phyloP scores from a whole-genome alignment of 2,797 vertebrate genomes.

The Pogoniulus pusillus region DNA sequence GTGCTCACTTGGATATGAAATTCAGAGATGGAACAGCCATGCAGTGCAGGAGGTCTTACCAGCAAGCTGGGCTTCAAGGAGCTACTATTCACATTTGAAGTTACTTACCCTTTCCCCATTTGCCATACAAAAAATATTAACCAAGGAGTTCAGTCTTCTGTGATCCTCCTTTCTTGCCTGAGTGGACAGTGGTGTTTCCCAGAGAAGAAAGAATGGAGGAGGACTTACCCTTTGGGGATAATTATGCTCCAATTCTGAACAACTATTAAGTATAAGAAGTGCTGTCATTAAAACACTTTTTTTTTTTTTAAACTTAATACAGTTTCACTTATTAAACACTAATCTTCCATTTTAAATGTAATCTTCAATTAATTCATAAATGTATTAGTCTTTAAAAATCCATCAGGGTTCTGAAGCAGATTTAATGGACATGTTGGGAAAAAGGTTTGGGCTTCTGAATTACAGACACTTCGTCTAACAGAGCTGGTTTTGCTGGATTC shows the following conservation, averaged over 20 bases:
- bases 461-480: neutral
- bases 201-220: neutral
- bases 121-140: neutral
- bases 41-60: neutral
- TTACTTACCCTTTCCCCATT: neutral
- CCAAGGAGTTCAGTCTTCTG: neutral
- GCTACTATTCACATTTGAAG: neutral
- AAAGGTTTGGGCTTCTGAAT: neutral
- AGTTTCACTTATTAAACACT: neutral
- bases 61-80: neutral
- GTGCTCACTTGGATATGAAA: neutral
- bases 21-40: neutral
- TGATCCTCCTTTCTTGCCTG: neutral
- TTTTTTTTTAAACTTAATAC: neutral
- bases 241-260: neutral
- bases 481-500: neutral
- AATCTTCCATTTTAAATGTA: neutral
- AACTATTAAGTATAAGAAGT: neutral
- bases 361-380: neutral
- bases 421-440: neutral
- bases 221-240: neutral
- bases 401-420: neutral
- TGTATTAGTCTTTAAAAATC: neutral
- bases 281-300: neutral
- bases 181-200: neutral